Conservation (phyloP, 2,113 vertebrate genomes). For the Entomyzon cyanotis region DNA sequence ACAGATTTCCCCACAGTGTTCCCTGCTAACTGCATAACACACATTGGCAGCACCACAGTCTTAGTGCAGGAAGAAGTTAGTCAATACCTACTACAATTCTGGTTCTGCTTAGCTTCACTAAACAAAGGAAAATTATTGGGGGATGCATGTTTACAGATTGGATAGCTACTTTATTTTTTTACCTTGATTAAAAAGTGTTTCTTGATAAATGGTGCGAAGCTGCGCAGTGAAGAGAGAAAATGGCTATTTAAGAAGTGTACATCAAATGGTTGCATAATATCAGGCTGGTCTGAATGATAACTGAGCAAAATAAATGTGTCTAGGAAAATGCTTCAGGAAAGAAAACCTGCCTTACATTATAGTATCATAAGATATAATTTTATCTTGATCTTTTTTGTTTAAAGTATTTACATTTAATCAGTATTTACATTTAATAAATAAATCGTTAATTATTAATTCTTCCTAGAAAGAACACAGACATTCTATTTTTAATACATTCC, state of each 20-base stretch:
- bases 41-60: not conserved
- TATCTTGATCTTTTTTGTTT: not conserved
- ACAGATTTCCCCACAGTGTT: not conserved
- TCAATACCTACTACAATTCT: not conserved
- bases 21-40: not conserved
- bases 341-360: not conserved
- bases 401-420: not conserved
- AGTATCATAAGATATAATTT: not conserved
- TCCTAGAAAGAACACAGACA: not conserved
- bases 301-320: not conserved
- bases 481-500: not conserved
- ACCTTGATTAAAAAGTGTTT: not conserved
- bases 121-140: not conserved
- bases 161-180: not conserved
- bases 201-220: not conserved
- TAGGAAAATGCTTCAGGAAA: not conserved
- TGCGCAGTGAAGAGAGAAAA: not conserved
- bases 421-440: not conserved
- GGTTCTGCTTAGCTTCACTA: not conserved
- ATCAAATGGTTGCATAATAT: not conserved
- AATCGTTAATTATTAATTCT: not conserved
- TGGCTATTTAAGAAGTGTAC: not conserved
- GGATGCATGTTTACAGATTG: accelerated
- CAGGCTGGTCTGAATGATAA: not conserved
- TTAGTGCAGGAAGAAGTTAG: not conserved